phyloP scores from a whole-genome alignment of 2,888 invertebrate genomes.

The Epinotia nisella region DNA sequence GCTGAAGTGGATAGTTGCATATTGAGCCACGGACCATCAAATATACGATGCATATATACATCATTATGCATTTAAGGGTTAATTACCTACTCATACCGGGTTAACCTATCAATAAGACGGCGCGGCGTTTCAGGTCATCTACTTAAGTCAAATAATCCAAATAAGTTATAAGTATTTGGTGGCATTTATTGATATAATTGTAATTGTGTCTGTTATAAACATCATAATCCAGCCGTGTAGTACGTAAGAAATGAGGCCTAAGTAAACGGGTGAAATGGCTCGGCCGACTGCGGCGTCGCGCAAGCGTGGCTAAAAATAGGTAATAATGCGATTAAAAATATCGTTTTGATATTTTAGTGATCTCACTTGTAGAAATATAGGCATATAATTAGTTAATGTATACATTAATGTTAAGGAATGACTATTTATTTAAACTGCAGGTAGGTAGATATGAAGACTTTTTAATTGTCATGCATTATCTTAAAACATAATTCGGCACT shows the following conservation, averaged over 20 bases:
- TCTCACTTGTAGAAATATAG: slow-evolving; percentile 67
- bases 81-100: background rate
- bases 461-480: background rate
- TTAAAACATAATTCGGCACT: background rate
- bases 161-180: slow-evolving; percentile 28
- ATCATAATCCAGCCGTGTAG: background rate
- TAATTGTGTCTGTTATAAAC: slow-evolving; percentile 3
- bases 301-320: slow-evolving; percentile 18
- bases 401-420: slow-evolving; percentile 35
- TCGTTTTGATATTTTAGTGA: slow-evolving; percentile 60
- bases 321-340: slow-evolving; percentile 40
- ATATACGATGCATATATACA: too few species aligned
- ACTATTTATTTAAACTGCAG: slow-evolving; percentile 50
- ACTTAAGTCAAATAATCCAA: slow-evolving; percentile 24
- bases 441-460: slow-evolving; percentile 41
- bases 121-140: slow-evolving; percentile 4
- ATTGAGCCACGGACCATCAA: too few species aligned
- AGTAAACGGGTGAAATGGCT: slow-evolving; percentile 18
- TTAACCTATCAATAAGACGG: background rate
- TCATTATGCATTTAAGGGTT: too few species aligned
- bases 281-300: slow-evolving; percentile 10
- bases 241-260: slow-evolving; percentile 23
- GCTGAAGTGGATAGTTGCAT: too few species aligned
- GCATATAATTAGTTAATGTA: slow-evolving; percentile 43
- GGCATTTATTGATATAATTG: slow-evolving; percentile 33